A percentile compares a stretch with the other conserved stretches of the same genome.
Evolutionary conservation across 2,797 vertebrate genomes (phyloP).

Genomic region (Gymnothorax reevesii): DNA sequence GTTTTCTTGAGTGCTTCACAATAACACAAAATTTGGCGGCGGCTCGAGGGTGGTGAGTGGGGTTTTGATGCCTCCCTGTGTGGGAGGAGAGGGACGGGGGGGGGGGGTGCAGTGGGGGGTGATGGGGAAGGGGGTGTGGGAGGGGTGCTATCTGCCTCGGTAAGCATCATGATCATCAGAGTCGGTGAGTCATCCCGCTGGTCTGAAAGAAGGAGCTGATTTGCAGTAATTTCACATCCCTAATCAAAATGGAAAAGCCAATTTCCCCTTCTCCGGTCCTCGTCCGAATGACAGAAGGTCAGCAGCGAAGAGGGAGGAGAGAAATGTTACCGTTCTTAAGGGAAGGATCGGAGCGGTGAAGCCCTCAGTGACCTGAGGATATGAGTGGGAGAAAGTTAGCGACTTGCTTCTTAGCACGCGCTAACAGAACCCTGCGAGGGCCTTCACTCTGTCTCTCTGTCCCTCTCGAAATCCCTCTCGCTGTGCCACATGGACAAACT

Average conservation of each 20-base stretch:
- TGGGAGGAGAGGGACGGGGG: neutral
- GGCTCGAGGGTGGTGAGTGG: neutral
- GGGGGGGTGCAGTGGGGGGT: neutral
- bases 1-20: neutral
- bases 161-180: constrained; percentile 33
- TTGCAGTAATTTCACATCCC: constrained; percentile 27
- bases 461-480: neutral
- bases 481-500: neutral
- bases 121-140: neutral
- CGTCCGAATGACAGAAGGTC: constrained; percentile 35
- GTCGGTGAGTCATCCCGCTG: constrained; percentile 32
- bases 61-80: neutral
- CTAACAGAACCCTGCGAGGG: neutral
- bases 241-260: constrained; percentile 29
- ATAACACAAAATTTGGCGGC: neutral
- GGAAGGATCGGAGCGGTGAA: neutral
- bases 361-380: constrained; percentile 20
- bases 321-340: constrained; percentile 23
- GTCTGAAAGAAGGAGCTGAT: constrained; percentile 31
- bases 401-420: neutral
- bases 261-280: constrained; percentile 29
- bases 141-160: constrained; percentile 1
- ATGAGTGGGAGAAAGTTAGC: neutral
- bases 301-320: constrained; percentile 4
- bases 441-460: neutral